Evolutionary conservation across 64 coral and sea anemone species (phyloP).

Genomic region (Montipora cactus): DNA sequence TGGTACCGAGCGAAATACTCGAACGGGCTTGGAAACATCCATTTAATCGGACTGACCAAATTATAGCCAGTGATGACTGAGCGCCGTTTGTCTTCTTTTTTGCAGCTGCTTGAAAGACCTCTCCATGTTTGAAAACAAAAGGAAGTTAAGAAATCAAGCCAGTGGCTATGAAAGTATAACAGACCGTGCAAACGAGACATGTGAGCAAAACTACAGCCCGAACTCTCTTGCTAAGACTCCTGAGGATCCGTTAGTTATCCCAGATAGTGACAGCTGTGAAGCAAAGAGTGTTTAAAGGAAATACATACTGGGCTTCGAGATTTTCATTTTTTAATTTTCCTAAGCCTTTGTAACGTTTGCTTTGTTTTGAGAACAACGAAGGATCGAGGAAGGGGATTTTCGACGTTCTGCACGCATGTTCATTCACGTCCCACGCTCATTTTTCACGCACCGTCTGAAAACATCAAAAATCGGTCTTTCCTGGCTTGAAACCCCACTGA

Average conservation of each 20-base stretch:
- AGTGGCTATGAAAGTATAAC: constrained; percentile 13
- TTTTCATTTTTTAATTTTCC: too few species aligned
- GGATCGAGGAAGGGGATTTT: too few species aligned
- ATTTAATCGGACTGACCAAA: too few species aligned
- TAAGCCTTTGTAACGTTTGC: too few species aligned
- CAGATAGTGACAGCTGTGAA: neutral
- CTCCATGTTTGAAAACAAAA: constrained; percentile 16
- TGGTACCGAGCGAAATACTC: too few species aligned
- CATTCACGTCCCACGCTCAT: too few species aligned
- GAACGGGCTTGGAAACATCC: too few species aligned
- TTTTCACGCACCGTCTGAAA: too few species aligned
- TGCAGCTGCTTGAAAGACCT: constrained; percentile 30
- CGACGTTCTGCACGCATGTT: too few species aligned
- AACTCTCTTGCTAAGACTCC: neutral
- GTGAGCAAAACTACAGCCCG: neutral
- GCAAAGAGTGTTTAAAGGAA: neutral
- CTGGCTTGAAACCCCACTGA: too few species aligned
- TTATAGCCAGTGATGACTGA: neutral
- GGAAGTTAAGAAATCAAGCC: neutral
- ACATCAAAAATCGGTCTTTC: too few species aligned
- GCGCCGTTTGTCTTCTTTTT: neutral
- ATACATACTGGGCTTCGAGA: neutral
- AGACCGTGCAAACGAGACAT: neutral
- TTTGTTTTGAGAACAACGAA: too few species aligned
- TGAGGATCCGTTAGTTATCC: neutral